Evolutionary conservation across 2,888 invertebrate species (phyloP), one percentile per base, ranked within the genome.

Genomic region (Pycnomerus fuliginosus): DNA sequence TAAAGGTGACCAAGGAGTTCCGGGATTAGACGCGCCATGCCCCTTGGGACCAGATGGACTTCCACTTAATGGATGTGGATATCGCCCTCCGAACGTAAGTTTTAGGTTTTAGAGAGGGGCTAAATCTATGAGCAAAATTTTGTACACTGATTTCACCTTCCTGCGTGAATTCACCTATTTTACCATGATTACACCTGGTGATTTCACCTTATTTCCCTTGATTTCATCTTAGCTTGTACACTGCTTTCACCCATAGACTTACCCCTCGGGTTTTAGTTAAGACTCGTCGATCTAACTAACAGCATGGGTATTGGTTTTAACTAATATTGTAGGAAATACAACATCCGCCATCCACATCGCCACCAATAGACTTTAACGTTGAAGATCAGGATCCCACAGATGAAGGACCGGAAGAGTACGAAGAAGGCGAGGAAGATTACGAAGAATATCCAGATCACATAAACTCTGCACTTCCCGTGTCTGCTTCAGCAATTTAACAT

Each of bases 11-110:
- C 91, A 92, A 79, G 97, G 97, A 58, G 94, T 95, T 56, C 97
- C 96, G 20, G 97, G 97, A 22, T 77, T 98, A 62, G 97, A 98
- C 76, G 98, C 98, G 28, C 97, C 97, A n/a, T 98, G 98, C 77
- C 98, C 98, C 53, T 78, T 96, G 44, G 98, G 95, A 42, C 84
- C 88, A 34, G 96, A 98, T 74, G 98, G 98, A 49, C 80, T 97
- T 65, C 97, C 97, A 50, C 76, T 98, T 64, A 92, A 95, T 37
- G 96, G 95, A 62, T 98, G 97, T 74, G 94, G 93, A 61, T 94
- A 92, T 92, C 79, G 90, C 72, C 87, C 90, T 60, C 84, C 85
- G 62, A 88, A 90, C 84, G 90, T 90, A 82, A n/a, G 27, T 8
- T 27, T 27, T 27, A n/a, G 27, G 27, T 27, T n/a, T 10, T 27